Evolutionary conservation across 2,113 vertebrate genomes (phyloP), one percentile per base, ranked within the genome.

Genomic region (Gopherus evgoodei): DNA sequence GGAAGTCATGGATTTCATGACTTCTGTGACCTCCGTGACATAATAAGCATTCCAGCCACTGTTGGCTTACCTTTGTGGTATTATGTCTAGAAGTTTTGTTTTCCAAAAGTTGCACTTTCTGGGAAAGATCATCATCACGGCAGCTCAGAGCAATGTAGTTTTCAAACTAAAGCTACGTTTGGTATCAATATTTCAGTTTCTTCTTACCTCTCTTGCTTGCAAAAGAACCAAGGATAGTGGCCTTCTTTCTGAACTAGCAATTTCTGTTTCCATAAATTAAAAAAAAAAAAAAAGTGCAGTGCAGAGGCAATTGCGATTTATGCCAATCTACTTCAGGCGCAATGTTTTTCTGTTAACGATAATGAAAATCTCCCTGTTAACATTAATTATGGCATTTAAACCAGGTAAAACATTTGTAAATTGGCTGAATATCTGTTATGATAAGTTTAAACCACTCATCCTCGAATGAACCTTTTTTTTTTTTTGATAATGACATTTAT

Each of bases 141-240:
- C 16, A 87, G 52, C 3, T 75, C 42, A 69, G 82, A 35, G 82
- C 50, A 69, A 4, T 65, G 76, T 16, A 84, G 8, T 21, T 69
- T 93, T 91, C 76, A 78, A 31, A 47, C 78, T 29, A 56, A 5
- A 85, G 42, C 56, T 83, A 93, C 35, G 53, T 75, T 38, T 50
- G 19, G 83, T 93, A 87, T 91, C 11, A 76, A 50, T 79, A 44
- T 83, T 92, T 81, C 83, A 90, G 35, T 90, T 93, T 52, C 75
- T 38, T 24, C 49, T 65, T 62, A 84, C 21, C 72, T 88, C 44
- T 76, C 89, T 54, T 42, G 21, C 24, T 90, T 94, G 75, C 69
- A 95, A 94, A 96, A 93, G 65, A 86, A 91, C 83, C 89, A 95
- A 83, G 89, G 90, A 91, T 86, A 82, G 2, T 86, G 88, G 27